Evolutionary conservation across 2,797 vertebrate genomes (phyloP).

Genomic region (Rhinatrema bivittatum): DNA sequence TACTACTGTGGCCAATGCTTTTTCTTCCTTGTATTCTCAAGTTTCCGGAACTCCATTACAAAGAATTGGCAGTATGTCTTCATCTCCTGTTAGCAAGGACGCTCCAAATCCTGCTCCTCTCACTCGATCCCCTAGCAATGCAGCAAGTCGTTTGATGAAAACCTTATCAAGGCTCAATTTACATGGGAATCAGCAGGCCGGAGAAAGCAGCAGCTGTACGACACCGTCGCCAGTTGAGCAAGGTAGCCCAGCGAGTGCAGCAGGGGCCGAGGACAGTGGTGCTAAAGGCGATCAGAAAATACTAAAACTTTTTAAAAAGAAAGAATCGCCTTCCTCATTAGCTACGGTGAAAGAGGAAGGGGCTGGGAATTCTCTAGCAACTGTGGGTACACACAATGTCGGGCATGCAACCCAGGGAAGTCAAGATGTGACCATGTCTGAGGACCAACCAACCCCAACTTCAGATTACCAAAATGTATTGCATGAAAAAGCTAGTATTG

Average conservation of each 20-base stretch:
- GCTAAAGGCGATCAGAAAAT: constrained; percentile 53
- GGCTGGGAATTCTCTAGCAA: constrained; percentile 23
- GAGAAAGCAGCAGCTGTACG: constrained; percentile 16
- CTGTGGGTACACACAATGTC: constrained; percentile 1
- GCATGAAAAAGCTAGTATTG: constrained; percentile 12
- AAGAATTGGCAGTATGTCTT: constrained; percentile 67
- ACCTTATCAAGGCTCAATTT: constrained; percentile 75
- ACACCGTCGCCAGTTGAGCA: constrained; percentile 33
- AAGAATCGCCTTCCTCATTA: constrained; percentile 62
- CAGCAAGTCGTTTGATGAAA: constrained; percentile 77
- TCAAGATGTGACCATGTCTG: constrained; percentile 7
- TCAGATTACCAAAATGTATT: constrained; percentile 10
- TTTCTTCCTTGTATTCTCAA: constrained; percentile 92
- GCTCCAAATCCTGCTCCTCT: constrained; percentile 50
- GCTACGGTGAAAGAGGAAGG: constrained; percentile 82
- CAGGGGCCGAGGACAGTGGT: constrained; percentile 37
- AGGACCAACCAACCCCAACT: constrained; percentile 15
- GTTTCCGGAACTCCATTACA: constrained; percentile 85
- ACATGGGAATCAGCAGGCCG: constrained; percentile 32
- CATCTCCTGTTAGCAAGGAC: constrained; percentile 54
- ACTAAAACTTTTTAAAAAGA: constrained; percentile 66
- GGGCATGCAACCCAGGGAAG: constrained; percentile 15
- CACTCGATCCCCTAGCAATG: constrained; percentile 59
- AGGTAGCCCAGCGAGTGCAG: constrained; percentile 24
- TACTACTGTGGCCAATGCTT: constrained; percentile 91